phyloP scores from a whole-genome alignment of 1,140 invertebrate species.

The Drosophila dunni region DNA sequence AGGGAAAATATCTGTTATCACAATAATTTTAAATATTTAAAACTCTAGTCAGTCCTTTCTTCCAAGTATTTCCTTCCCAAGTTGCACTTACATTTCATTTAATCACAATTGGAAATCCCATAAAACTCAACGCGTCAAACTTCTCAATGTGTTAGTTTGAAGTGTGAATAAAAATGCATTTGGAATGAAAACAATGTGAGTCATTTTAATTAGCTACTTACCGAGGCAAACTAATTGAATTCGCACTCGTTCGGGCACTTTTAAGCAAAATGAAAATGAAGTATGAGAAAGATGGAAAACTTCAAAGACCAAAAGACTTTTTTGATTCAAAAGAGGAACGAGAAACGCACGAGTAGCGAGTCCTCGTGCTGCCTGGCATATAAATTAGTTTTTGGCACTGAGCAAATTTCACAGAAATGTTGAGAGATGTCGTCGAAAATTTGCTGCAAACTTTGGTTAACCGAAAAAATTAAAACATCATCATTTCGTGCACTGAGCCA shows the following conservation, averaged over 20 bases:
- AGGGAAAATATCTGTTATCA: no score
- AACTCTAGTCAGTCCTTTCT: no score
- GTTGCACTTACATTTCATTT: no score
- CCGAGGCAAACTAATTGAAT: slow-evolving; percentile 66
- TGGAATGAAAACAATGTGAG: slow-evolving; percentile 68
- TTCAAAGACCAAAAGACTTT: slow-evolving; percentile 65
- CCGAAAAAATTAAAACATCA: slow-evolving; percentile 83
- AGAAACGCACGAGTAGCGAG: slow-evolving; percentile 66
- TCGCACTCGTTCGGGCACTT: slow-evolving; percentile 37
- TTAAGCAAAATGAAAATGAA: slow-evolving; percentile 8
- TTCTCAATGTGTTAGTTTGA: background rate
- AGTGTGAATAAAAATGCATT: slow-evolving; percentile 70
- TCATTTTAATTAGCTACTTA: slow-evolving; percentile 74
- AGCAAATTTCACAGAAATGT: slow-evolving; percentile 47
- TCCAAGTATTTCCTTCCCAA: no score
- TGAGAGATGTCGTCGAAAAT: slow-evolving; percentile 58
- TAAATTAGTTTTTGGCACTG: slow-evolving; percentile 69
- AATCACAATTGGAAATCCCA: no score
- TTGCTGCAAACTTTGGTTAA: slow-evolving; percentile 70
- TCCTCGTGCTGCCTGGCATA: slow-evolving; percentile 62
- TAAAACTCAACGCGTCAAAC: no score
- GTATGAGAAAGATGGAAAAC: slow-evolving; percentile 31
- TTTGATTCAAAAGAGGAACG: slow-evolving; percentile 42
- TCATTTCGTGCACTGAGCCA: slow-evolving; percentile 79
- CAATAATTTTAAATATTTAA: no score